A percentile compares a stretch with the other conserved stretches of the same genome.
phyloP scores from a whole-genome alignment of 1,140 invertebrate species.

The Cylas formicarius region DNA sequence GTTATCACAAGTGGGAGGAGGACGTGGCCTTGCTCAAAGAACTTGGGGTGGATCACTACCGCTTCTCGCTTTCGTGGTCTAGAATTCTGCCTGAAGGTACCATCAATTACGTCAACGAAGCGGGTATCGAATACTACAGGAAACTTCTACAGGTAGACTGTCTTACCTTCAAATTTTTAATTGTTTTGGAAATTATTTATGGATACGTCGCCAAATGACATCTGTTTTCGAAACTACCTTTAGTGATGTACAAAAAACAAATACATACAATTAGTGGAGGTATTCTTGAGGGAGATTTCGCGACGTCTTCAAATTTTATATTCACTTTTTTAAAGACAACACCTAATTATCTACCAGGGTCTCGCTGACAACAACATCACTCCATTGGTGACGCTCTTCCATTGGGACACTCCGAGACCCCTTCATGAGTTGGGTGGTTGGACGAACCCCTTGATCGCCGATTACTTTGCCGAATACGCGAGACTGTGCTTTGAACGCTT shows the following conservation, averaged over 20 bases:
- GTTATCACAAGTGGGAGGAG: slow-evolving; percentile 56
- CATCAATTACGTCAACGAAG: too few species aligned
- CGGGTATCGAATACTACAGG: too few species aligned
- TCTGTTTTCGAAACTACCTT: too few species aligned
- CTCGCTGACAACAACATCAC: slow-evolving; percentile 8
- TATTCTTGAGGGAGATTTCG: too few species aligned
- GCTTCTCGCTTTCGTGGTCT: slow-evolving; percentile 9
- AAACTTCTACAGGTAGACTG: too few species aligned
- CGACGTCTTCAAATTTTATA: too few species aligned
- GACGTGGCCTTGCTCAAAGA: slow-evolving; percentile 54
- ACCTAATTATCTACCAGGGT: slow-evolving; percentile 6
- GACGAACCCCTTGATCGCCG: slow-evolving; percentile 31
- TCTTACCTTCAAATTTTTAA: too few species aligned
- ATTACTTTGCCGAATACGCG: slow-evolving; percentile 38
- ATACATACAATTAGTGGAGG: too few species aligned
- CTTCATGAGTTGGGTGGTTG: slow-evolving; percentile 37
- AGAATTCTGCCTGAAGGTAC: slow-evolving; percentile 6
- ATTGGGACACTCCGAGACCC: slow-evolving; percentile 37
- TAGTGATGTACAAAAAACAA: too few species aligned
- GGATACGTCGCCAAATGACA: too few species aligned
- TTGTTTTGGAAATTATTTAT: too few species aligned
- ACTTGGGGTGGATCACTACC: slow-evolving; percentile 43
- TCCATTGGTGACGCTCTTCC: slow-evolving; percentile 44
- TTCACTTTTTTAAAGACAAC: too few species aligned
- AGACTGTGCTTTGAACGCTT: slow-evolving; percentile 25